Evolutionary conservation across 2,888 invertebrate genomes (phyloP), one percentile per base, ranked within the genome.

Genomic region (Muscina levida): DNA sequence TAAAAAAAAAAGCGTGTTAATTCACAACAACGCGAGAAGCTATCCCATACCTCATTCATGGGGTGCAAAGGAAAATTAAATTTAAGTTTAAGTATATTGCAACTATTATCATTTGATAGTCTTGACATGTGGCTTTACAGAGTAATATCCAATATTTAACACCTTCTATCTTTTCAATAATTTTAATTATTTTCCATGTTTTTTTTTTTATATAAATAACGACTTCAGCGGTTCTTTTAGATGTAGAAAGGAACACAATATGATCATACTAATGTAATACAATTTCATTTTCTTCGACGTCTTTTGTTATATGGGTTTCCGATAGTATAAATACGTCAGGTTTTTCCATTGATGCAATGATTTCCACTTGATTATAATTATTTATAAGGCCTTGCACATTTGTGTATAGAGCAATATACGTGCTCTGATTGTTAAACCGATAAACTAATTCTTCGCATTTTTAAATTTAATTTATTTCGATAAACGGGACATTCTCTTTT

Each of bases 301-400:
- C n/a, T n/a, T n/a, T n/a, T n/a, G n/a, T n/a, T n/a, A n/a, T n/a
- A n/a, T n/a, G n/a, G n/a, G n/a, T 51, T 44, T 67, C 48, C 15
- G 48, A 51, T n/a, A 68, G 22, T 39, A 68, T 51, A n/a, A 68
- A 19, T 10, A 68, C 2, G 3, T 68, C 68, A 1, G 37, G 51
- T 4, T 17, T 53, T 39, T 68, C 53, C 8, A 0, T 39, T 5
- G 15, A n/a, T 4, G 39, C 53, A 53, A 68, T 51, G 10, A 53
- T 13, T 68, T 68, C 68, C 3, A 68, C 42, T 51, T 68, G 51
- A 24, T 31, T 68, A 44, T 53, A 68, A 31, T 68, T 68, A 53
- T 68, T 68, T 13, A 51, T n/a, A 5, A 68, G 4, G 1, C 68
- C 68, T 13, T 68, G n/a, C n/a, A n/a, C n/a, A n/a, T n/a, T n/a